These are phyloP conservation scores for Whitmania pigra DNA, from an alignment of 1,140 invertebrate genomes.

Conservation along the genomic window DNA sequence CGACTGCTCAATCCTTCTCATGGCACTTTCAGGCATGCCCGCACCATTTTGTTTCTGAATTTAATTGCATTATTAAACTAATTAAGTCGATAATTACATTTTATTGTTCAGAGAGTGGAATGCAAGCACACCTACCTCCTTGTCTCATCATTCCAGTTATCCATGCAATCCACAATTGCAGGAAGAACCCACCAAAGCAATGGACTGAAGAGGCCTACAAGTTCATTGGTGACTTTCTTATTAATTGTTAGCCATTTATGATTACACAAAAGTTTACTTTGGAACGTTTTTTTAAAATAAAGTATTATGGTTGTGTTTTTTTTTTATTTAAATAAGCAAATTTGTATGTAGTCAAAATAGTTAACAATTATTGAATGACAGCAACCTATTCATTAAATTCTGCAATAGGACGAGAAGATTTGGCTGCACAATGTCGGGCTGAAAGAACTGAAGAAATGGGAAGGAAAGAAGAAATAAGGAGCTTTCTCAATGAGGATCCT, in stretches of 20 bases:
- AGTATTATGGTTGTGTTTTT: too few species aligned
- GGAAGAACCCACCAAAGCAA: slow-evolving; percentile 59
- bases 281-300: too few species aligned
- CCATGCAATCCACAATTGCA: slow-evolving; percentile 60
- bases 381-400: background rate
- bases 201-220: slow-evolving; percentile 64
- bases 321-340: too few species aligned
- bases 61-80: background rate
- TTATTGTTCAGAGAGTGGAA: background rate
- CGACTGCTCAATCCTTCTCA: too few species aligned
- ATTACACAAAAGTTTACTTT: too few species aligned
- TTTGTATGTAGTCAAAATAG: too few species aligned
- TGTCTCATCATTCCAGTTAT: slow-evolving; percentile 53
- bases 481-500: slow-evolving; percentile 12
- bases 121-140: background rate
- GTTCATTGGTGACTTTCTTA: slow-evolving; percentile 51
- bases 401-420: slow-evolving; percentile 37
- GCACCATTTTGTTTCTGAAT: too few species aligned
- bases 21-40: too few species aligned
- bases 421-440: slow-evolving; percentile 29
- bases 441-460: slow-evolving; percentile 43
- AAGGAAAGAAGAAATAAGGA: slow-evolving; percentile 23
- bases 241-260: background rate
- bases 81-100: background rate
- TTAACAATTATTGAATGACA: too few species aligned